Base-by-base conservation (phyloP, 2,113 vertebrate genomes). In the Alethe castanea region DNA sequence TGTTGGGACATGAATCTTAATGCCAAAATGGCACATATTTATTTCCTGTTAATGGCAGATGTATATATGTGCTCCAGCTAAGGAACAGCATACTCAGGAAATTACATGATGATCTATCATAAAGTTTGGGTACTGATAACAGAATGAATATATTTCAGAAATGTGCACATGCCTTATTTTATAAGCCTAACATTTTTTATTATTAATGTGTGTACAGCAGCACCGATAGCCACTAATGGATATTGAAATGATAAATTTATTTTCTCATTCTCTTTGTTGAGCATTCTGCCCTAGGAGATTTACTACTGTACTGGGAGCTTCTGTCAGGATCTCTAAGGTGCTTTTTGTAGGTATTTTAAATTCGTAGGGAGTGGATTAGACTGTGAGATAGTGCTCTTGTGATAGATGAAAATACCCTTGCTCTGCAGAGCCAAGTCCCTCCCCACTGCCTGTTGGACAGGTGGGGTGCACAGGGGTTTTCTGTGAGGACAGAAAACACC, bases 1-100 rank as follows among this genome's bases (percentile, higher is more conserved):
- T 23, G 40, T 64, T 80, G 28, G 71, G 85, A 92, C 88, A 83
- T 78, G 76, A 96, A 95, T 95, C 90, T 91, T 87, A 94, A 90
- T 83, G 76, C 64, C 81, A 88, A 94, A 95, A 92, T 64, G 44
- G 56, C 85, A 92, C 92, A 86, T 95, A 94, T 90, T 96, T 96
- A 95, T 95, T 96, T 96, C 94, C 88, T 96, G 92, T 66, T 93
- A 96, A 83, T 64, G 82, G 82, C 90, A 93, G 94, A 59, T 88
- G 56, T 85, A 72, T 94, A 88, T 72, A 69, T 84, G 76, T 60
- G 48, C 35, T 78, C 38, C 71, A 95, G 64, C 76, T 38, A 83
- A 83, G 74, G 42, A 66, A 65, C 71, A 61, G 60, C 93, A 84
- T 7, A 86, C 15, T 90, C 89, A 96, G 94, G 88, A 93, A 94